Base-by-base conservation (phyloP, 2,113 vertebrate species). In the Salvator merianae region DNA sequence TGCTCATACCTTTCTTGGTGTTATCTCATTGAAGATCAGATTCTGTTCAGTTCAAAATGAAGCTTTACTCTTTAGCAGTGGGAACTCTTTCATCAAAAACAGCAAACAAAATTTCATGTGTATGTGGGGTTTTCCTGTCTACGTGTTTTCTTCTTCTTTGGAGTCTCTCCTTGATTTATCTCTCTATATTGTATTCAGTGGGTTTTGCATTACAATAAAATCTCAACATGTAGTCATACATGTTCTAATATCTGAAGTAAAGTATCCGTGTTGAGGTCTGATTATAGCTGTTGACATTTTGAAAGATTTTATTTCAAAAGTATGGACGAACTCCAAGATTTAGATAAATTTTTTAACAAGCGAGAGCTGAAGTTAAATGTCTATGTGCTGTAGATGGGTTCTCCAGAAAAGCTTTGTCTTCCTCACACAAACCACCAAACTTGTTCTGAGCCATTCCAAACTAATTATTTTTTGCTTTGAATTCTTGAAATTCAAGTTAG, bases 401-500 rank as follows among this genome's bases (percentile, higher is more conserved):
- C 50, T 30, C 26, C 43, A 32, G 18, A 55, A 82, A 69, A 28
- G 5, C 18, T 2, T 0, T 62, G 62, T 71, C 34, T 59, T 70
- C 12, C 20, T 10, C 5, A 5, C 1, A 18, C 66, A 84, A n/a
- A 16, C 77, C 65, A 26, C 12, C 14, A 84, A 84, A 82, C 32
- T 47, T 68, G 2, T 18, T 36, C 5, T 13, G 32, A 1, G 10
- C 34, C 84, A 55, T 68, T 84, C 16, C 22, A 34, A 36, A 77
- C 69, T 79, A 32, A 24, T 75, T 59, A 8, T 71, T 30, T 78
- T 69, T 0, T 7, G 5, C 65, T 28, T 28, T 69, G 4, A 28
- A 1, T 0, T 50, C 62, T n/a, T 76, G 22, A 1, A 0, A 0
- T 0, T 2, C 30, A 20, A 14, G 59, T 24, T n/a, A 32, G 4